phyloP scores from a whole-genome alignment of 2,797 vertebrate species.

The Sebastes iracundus region DNA sequence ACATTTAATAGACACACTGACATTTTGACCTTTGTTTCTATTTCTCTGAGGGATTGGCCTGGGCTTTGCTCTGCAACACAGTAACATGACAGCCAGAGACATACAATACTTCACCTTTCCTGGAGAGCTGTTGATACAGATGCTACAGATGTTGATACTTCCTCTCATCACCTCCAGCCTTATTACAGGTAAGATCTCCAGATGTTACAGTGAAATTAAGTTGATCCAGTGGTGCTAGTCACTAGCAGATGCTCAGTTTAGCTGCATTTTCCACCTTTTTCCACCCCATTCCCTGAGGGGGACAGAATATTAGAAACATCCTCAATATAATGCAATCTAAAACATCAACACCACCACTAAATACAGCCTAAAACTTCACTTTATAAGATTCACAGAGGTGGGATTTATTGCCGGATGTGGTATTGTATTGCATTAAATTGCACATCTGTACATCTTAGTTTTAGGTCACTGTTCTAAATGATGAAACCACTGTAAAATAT shows the following conservation, averaged over 20 bases:
- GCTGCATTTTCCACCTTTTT: neutral
- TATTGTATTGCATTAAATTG: neutral
- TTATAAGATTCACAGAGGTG: neutral
- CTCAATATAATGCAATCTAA: neutral
- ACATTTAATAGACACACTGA: neutral
- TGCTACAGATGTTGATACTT: neutral
- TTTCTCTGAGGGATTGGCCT: neutral
- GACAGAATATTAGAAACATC: neutral
- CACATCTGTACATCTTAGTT: neutral
- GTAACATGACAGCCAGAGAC: neutral
- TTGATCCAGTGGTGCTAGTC: neutral
- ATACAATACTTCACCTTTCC: slow-evolving; percentile 82
- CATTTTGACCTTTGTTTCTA: neutral
- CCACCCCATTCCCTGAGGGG: neutral
- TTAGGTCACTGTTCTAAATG: neutral
- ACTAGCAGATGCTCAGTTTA: neutral
- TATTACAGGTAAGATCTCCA: neutral
- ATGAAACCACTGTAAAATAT: neutral
- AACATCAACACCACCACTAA: neutral
- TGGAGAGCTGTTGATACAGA: neutral
- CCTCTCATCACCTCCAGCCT: slow-evolving; percentile 7
- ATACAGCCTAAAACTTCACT: too few species aligned
- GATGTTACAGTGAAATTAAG: neutral
- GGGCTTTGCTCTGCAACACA: neutral
- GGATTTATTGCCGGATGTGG: neutral